phyloP scores from a whole-genome alignment of 1,140 invertebrate genomes.

The Saccostrea glomerata region DNA sequence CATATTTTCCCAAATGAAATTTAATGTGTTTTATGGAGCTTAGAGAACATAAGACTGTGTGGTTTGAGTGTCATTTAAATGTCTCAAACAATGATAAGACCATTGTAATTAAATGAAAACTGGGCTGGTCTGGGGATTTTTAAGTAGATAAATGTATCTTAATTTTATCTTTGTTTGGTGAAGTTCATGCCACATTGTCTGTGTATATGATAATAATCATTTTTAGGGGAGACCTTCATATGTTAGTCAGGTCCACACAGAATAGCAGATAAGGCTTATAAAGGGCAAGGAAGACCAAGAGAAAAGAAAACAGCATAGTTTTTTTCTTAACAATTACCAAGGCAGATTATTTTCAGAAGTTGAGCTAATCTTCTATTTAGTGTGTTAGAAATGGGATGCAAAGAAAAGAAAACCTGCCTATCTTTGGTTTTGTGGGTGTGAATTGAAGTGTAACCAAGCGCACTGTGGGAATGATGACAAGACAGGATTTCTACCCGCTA shows the following conservation, averaged over 20 bases:
- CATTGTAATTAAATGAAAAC: slow-evolving; percentile 22
- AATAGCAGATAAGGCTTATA: not conserved
- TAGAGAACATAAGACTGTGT: not conserved
- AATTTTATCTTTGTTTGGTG: slow-evolving; percentile 3
- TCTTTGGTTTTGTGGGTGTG: slow-evolving; percentile 23
- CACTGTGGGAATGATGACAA: slow-evolving; percentile 18
- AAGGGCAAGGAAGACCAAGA: not conserved
- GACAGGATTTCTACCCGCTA: slow-evolving; percentile 4
- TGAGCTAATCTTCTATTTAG: slow-evolving; percentile 29
- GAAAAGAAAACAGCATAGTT: not conserved
- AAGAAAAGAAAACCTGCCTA: slow-evolving; percentile 7
- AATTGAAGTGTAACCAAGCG: slow-evolving; percentile 24
- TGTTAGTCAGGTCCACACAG: not conserved
- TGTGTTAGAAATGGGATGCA: not conserved
- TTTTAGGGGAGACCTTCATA: not conserved
- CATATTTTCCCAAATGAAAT: not conserved
- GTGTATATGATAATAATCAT: not conserved
- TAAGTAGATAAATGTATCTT: slow-evolving; percentile 10
- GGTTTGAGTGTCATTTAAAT: not conserved
- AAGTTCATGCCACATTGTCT: not conserved
- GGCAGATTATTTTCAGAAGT: slow-evolving; percentile 27
- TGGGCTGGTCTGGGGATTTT: slow-evolving; percentile 4
- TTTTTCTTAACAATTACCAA: not conserved
- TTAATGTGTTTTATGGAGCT: not conserved
- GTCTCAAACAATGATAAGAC: slow-evolving; percentile 27